Conservation (phyloP, 2,797 vertebrate species). For the Menidia menidia region DNA sequence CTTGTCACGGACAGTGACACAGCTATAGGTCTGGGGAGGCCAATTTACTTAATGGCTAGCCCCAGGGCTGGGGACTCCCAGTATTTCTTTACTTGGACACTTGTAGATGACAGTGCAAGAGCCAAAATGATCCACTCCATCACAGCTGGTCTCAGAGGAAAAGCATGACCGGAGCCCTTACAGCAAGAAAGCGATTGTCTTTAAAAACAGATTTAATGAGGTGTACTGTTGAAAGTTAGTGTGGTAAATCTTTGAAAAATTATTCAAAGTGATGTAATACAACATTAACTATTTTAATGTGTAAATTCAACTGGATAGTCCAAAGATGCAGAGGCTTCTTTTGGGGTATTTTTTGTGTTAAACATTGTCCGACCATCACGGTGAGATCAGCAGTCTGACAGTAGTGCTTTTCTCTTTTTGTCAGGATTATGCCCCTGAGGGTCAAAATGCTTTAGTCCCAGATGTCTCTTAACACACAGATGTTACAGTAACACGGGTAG, state of each 20-base stretch:
- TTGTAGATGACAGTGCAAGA: constrained; percentile 76
- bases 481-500: constrained; percentile 97
- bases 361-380: constrained; percentile 60
- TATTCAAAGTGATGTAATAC: constrained; percentile 38
- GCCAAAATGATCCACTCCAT: constrained; percentile 73
- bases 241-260: constrained; percentile 23
- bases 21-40: constrained; percentile 81
- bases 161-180: constrained; percentile 45
- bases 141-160: constrained; percentile 60
- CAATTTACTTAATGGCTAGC: constrained; percentile 84
- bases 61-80: constrained; percentile 73
- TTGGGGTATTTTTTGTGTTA: constrained; percentile 62
- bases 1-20: constrained; percentile 82
- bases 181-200: constrained; percentile 55
- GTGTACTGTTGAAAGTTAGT: constrained; percentile 29
- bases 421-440: constrained; percentile 75
- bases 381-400: constrained; percentile 81
- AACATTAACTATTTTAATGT: constrained; percentile 20
- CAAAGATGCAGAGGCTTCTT: neutral
- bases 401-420: constrained; percentile 64
- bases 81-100: constrained; percentile 76
- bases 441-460: constrained; percentile 89
- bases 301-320: constrained; percentile 14
- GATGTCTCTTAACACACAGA: constrained; percentile 92
- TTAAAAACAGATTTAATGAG: constrained; percentile 66